Conservation (phyloP, 2,113 vertebrate species). For the Lamprotornis superbus region DNA sequence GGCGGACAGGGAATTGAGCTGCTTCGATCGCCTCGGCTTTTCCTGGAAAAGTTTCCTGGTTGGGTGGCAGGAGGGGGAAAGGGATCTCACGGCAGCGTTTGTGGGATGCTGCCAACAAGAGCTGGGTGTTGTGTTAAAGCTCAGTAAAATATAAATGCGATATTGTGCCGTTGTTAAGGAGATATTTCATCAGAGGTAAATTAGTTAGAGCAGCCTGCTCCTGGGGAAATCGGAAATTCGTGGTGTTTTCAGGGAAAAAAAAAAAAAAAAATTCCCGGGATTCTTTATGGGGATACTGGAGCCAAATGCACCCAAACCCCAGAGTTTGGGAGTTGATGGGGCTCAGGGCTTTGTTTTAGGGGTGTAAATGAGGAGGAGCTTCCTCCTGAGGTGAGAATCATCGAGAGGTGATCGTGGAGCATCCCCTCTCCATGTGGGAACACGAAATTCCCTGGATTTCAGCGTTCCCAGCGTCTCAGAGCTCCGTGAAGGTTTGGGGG, state of each 20-base stretch:
- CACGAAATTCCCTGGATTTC: background rate
- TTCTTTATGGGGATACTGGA: rapidly evolving
- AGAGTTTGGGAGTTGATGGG: rapidly evolving
- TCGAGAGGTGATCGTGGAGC: background rate
- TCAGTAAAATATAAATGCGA: rapidly evolving
- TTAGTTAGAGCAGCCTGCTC: background rate
- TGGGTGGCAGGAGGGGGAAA: background rate
- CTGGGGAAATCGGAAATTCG: rapidly evolving
- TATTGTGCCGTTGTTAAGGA: rapidly evolving
- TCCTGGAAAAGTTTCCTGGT: background rate
- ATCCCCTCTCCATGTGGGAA: rapidly evolving
- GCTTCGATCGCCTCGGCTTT: background rate
- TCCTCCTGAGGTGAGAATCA: background rate
- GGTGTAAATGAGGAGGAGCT: background rate
- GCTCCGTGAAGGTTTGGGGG: no score
- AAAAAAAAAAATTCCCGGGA: background rate
- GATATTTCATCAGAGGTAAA: rapidly evolving
- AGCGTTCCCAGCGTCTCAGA: rapidly evolving
- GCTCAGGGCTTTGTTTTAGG: rapidly evolving
- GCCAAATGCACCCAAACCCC: background rate
- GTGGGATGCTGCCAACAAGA: rapidly evolving
- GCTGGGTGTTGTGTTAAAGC: rapidly evolving
- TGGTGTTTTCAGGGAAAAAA: background rate
- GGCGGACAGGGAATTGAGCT: background rate
- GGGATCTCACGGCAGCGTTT: rapidly evolving